Evolutionary conservation across 2,797 vertebrate genomes (phyloP), one percentile per base, ranked within the genome.

Genomic region (Karalla daura): DNA sequence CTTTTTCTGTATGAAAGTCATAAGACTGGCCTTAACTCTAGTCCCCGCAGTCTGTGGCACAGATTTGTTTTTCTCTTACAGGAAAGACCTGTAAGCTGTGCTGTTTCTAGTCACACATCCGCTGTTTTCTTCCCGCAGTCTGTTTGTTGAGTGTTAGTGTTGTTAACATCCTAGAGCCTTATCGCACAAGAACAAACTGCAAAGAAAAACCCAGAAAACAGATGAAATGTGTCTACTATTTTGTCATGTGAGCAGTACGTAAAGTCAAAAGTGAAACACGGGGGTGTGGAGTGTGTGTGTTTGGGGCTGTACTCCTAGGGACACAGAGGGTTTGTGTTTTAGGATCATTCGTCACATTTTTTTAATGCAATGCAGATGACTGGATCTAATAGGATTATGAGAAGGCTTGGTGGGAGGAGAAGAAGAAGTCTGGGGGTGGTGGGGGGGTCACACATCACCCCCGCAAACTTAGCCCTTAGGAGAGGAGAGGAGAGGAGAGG

Each of bases 311-410:
- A 21, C 30, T 60, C 15, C 8, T 37, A 3, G 2, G 52, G 62
- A 72, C 68, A 43, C 65, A 9, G 23, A 51, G 53, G 35, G 50
- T 58, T 85, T 18, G 46, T 69, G 66, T 51, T 78, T 78, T 41
- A 60, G 68, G 53, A 77, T 81, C 62, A 55, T 56, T 86, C 63
- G 43, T 69, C 50, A 59, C 76, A 46, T 88, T 88, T 83, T 75
- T 69, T 75, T 62, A 74, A 77, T 74, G 54, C 55, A 62, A 50
- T 21, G 54, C 81, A 85, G 81, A 91, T 84, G 83, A 90, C 85
- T 63, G 45, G 52, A 32, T 40, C 68, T 92, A 91, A 93, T 89
- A 89, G 87, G 91, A 93, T 93, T 93, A 90, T 68, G 41, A 56
- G 36, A 61, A 30, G 71, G 76, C 69, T 54, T 46, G 62, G 62